Evolutionary conservation across 64 coral and sea anemone species (phyloP), one percentile per base, ranked within the genome.

Genomic region (Platygyra sinensis): DNA sequence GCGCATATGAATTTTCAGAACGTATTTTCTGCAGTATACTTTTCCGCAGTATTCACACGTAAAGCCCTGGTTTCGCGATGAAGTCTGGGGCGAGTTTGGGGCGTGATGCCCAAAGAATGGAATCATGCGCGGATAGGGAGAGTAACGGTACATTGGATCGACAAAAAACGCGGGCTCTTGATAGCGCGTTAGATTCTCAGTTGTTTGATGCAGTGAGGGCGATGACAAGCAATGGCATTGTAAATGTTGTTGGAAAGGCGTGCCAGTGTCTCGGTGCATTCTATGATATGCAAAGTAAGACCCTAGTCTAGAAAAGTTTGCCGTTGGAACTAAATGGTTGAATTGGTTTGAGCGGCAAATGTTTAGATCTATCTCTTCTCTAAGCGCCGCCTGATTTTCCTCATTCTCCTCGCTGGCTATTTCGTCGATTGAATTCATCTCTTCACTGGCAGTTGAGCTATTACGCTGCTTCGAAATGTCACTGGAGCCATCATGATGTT

Each of bases 1-100:
- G 33, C 97, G 73, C 97, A 99, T 99, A 79, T 99, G 97, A 55
- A 99, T 99, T 86, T 99, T 99, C 67, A 99, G 83, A 24, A 99
- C 97, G 59, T 99, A 99, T 75, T 95, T 95, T 39, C 97, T 67
- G 49, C 97, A 99, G 52, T 99, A 99, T 18, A 95, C 94, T 30
- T 99, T 99, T 3, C 97, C 97, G 49, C 97, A 99, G 22, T 91
- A 99, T n/a, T 99, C 91, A 73, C 97, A 99, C 20, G 88, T 93
- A 54, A 99, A 99, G 15, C 97, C 95, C 62, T 93, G 82, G 30
- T 57, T 86, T 69, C 90, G 74, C 10, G 74, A 10, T 16, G 82
- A 24, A 52, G 82, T 12, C 42, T 78, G 82, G 5, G 61, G 42
- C 39, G 55, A 10, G 67, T 63, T 69, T 24, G 16, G 11, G 5